These are phyloP conservation scores for Erpetoichthys calabaricus DNA, from an alignment of 2,797 vertebrate genomes.

Conservation along the genomic window DNA sequence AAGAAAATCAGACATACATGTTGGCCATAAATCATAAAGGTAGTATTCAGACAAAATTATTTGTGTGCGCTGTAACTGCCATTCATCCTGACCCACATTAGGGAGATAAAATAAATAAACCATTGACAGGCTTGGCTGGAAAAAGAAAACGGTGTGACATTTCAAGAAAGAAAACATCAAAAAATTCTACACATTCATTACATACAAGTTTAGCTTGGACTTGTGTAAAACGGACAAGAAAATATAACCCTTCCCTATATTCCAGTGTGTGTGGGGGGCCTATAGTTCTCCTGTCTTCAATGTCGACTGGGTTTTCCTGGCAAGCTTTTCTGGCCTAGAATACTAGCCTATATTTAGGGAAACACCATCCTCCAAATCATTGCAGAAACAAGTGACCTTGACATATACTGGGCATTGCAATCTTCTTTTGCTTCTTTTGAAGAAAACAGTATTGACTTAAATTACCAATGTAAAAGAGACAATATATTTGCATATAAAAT, in stretches of 20 bases:
- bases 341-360: conserved; percentile 1
- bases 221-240: conserved; percentile 4
- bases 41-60: conserved; percentile 63
- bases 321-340: neutral
- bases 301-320: neutral
- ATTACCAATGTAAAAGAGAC: conserved; percentile 39
- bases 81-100: conserved; percentile 60
- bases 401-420: neutral
- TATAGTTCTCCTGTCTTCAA: conserved; percentile 1
- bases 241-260: conserved; percentile 7
- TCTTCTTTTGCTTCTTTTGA: conserved; percentile 3
- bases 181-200: conserved; percentile 25
- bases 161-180: conserved; percentile 45
- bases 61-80: conserved; percentile 61
- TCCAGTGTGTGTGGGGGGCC: neutral
- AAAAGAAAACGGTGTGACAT: conserved; percentile 41
- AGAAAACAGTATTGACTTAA: conserved; percentile 35
- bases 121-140: conserved; percentile 31
- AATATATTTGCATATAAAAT: conserved; percentile 43
- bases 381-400: no score
- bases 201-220: conserved; percentile 9
- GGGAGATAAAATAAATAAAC: conserved; percentile 69
- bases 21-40: conserved; percentile 82
- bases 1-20: conserved; percentile 52
- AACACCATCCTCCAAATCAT: neutral